Evolutionary conservation across 2,888 invertebrate species (phyloP).

Genomic region (Rhamphomyia laevipes): DNA sequence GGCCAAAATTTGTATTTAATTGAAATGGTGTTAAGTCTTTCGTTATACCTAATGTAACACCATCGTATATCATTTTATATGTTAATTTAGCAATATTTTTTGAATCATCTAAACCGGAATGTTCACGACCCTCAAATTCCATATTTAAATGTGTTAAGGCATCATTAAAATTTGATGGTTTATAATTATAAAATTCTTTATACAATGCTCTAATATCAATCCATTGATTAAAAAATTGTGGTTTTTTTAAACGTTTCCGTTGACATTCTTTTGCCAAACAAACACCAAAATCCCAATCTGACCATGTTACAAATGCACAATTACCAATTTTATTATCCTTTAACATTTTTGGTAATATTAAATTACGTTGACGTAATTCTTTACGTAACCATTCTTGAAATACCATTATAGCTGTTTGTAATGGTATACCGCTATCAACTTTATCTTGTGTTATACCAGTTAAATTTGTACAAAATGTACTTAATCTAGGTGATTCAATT

Average conservation of each 20-base stretch:
- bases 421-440: conserved; percentile 41
- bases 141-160: conserved; percentile 46
- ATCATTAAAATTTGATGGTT: conserved; percentile 39
- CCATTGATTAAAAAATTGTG: conserved; percentile 44
- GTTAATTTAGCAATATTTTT: conserved; percentile 47
- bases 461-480: conserved; percentile 45
- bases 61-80: conserved; percentile 45
- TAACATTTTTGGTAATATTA: conserved; percentile 33
- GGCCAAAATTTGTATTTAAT: conserved; percentile 28
- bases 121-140: conserved; percentile 46
- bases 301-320: conserved; percentile 47
- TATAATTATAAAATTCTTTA: conserved; percentile 42
- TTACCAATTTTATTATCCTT: conserved; percentile 39
- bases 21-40: conserved; percentile 36
- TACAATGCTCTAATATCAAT: conserved; percentile 46
- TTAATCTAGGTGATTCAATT: conserved; percentile 44
- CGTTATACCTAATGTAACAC: conserved; percentile 42
- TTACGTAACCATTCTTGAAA: conserved; percentile 46
- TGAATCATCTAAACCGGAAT: conserved; percentile 50
- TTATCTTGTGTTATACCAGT: conserved; percentile 47
- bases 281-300: conserved; percentile 50
- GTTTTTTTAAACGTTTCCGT: conserved; percentile 44
- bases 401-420: conserved; percentile 40
- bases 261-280: conserved; percentile 46
- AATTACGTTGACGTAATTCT: conserved; percentile 27